Evolutionary conservation across 2,797 vertebrate species (phyloP).

Genomic region (Propithecus deckenii): DNA sequence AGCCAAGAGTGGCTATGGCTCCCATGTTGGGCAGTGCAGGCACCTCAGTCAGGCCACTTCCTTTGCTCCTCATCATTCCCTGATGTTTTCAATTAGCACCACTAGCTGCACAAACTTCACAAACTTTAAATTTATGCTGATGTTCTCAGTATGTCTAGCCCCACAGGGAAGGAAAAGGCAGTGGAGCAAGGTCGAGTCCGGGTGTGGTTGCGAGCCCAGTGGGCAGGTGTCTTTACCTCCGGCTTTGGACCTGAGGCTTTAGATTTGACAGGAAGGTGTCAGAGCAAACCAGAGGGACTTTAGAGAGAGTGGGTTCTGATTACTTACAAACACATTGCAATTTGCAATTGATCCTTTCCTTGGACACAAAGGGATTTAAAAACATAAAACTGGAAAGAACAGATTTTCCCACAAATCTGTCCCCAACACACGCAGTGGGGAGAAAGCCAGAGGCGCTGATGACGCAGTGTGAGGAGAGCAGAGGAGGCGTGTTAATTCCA

Average conservation of each 20-base stretch:
- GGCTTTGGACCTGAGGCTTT: background rate
- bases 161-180: background rate
- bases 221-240: background rate
- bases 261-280: background rate
- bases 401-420: background rate
- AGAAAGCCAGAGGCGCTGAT: background rate
- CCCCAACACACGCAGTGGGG: background rate
- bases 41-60: background rate
- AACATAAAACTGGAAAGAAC: background rate
- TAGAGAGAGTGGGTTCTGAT: background rate
- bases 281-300: background rate
- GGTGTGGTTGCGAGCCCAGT: background rate
- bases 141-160: too few species aligned
- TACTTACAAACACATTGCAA: background rate
- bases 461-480: background rate
- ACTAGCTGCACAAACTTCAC: background rate
- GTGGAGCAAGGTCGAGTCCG: too few species aligned
- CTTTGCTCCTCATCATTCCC: background rate
- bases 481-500: background rate
- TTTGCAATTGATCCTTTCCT: background rate
- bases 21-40: fast-evolving
- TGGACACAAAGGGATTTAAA: background rate
- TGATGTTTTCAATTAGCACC: background rate
- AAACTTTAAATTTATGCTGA: background rate
- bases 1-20: fast-evolving